Conservation (phyloP, 2,888 invertebrate species). For the Scaptomyza caliginosa region DNA sequence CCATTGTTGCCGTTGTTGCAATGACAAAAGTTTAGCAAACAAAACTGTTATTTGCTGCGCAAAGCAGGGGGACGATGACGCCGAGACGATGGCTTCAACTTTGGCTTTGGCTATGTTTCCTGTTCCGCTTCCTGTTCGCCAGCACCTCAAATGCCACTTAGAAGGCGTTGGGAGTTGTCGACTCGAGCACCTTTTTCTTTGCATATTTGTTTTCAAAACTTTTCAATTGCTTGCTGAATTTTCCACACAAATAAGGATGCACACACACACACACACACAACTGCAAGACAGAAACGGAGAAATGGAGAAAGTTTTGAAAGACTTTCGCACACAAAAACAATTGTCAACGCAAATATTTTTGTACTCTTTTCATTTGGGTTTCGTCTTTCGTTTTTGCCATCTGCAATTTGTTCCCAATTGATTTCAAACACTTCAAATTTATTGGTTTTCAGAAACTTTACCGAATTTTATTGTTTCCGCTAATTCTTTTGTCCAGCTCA, state of each 20-base stretch:
- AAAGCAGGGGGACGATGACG: constrained; percentile 25
- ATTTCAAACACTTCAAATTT: constrained; percentile 76
- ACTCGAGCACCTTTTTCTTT: constrained; percentile 72
- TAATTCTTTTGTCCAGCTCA: constrained; percentile 76
- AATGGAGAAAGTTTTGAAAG: constrained; percentile 24
- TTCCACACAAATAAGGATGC: constrained; percentile 52
- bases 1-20: constrained; percentile 62
- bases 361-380: constrained; percentile 38
- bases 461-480: constrained; percentile 77
- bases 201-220: constrained; percentile 75
- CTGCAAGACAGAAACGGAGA: neutral
- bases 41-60: constrained; percentile 58
- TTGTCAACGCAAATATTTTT: constrained; percentile 30
- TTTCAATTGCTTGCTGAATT: constrained; percentile 68
- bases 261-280: constrained; percentile 25
- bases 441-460: constrained; percentile 75
- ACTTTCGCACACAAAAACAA: constrained; percentile 26
- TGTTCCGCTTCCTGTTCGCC: constrained; percentile 23
- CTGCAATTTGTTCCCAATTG: constrained; percentile 77
- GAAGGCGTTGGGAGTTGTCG: constrained; percentile 50
- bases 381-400: constrained; percentile 54
- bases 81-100: neutral
- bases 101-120: constrained; percentile 29
- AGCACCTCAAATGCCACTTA: constrained; percentile 34
- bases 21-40: constrained; percentile 71